phyloP scores from a whole-genome alignment of 1,140 invertebrate genomes.

The Oreohelix idahoensis region DNA sequence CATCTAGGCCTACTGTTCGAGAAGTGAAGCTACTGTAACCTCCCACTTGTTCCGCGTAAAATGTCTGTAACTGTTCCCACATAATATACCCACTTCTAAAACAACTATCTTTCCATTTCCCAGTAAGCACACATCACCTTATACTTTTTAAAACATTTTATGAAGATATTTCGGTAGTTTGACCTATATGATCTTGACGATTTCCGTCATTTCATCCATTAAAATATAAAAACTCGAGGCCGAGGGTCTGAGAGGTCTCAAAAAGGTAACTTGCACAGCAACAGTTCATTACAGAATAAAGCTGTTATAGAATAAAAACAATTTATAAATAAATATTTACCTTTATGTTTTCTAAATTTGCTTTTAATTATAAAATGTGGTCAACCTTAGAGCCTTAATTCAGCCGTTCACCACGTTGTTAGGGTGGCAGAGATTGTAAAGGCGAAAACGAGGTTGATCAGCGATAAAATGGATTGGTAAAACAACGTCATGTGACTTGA shows the following conservation, averaged over 20 bases:
- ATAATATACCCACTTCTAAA: too few relatives aligned
- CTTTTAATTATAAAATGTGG: not conserved
- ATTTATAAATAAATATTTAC: not conserved
- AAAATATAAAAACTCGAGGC: not conserved
- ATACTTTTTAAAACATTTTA: too few relatives aligned
- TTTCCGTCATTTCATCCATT: not conserved
- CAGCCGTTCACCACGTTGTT: conserved; percentile 25
- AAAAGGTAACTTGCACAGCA: too few relatives aligned
- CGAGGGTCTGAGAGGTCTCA: too few relatives aligned
- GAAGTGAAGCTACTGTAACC: too few relatives aligned
- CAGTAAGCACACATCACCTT: too few relatives aligned
- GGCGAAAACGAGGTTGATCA: conserved; percentile 32
- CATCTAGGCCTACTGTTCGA: too few relatives aligned
- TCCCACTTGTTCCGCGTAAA: too few relatives aligned
- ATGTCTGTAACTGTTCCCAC: too few relatives aligned
- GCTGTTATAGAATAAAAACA: not conserved
- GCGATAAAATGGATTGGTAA: conserved; percentile 3
- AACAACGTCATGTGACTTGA: conserved; percentile 3
- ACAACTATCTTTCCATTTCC: too few relatives aligned
- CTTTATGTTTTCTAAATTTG: not conserved
- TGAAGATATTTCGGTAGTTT: not conserved
- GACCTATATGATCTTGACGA: conserved; percentile 29
- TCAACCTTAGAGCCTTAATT: not conserved
- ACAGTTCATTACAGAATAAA: too few relatives aligned
- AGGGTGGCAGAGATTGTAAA: conserved; percentile 29